A percentile compares a stretch with the other conserved stretches of the same genome.
Conservation (phyloP, 2,797 vertebrate species). For the Trichosurus vulpecula region DNA sequence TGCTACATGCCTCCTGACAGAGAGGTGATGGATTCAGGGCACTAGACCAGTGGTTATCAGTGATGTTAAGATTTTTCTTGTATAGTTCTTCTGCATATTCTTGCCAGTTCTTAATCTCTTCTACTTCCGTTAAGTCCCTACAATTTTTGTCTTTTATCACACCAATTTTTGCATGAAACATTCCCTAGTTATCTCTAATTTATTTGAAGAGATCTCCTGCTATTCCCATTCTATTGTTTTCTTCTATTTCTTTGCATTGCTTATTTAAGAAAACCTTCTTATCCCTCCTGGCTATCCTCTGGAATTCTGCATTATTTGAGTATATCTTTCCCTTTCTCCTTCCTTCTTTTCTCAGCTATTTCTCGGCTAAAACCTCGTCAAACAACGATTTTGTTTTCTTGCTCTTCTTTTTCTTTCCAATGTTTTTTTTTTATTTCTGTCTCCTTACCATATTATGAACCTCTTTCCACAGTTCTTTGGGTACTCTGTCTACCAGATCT, state of each 20-base stretch:
- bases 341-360: background rate
- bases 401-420: background rate
- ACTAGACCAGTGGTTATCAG: background rate
- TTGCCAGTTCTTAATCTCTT: background rate
- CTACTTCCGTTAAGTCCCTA: background rate
- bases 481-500: background rate
- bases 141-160: background rate
- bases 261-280: background rate
- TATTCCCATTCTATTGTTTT: background rate
- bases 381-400: background rate
- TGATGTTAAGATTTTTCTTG: background rate
- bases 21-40: too few species aligned
- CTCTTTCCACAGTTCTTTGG: background rate
- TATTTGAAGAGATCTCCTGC: background rate
- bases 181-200: background rate
- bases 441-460: background rate
- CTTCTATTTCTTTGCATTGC: background rate
- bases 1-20: too few species aligned
- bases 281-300: background rate
- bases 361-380: background rate
- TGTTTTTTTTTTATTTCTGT: background rate
- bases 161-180: background rate
- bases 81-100: background rate
- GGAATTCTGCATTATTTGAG: background rate
- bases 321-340: background rate